Percentiles rank a stretch among this genome's conserved stretches.
These are phyloP conservation scores for Charaxes varanes DNA, from an alignment of 1,140 invertebrate species.

Conservation along the genomic window DNA sequence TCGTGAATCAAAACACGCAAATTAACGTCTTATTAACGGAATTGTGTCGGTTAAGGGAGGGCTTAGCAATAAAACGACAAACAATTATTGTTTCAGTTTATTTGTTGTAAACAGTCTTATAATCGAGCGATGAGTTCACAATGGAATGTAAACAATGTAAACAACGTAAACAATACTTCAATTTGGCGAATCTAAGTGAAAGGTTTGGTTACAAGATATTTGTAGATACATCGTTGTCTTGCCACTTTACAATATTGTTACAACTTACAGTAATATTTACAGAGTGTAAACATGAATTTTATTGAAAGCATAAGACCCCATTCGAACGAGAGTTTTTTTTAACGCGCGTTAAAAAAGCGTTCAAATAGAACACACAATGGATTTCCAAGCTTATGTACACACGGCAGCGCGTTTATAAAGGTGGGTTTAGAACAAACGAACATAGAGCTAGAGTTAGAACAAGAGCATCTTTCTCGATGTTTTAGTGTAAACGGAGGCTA, in stretches of 20 bases:
- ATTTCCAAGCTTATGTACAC: too few relatives aligned
- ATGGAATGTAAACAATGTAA: slow-evolving; percentile 43
- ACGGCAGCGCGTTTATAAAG: too few relatives aligned
- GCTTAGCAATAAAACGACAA: slow-evolving; percentile 18
- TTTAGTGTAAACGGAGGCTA: too few relatives aligned
- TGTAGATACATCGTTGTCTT: slow-evolving; percentile 11
- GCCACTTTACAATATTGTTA: slow-evolving; percentile 25
- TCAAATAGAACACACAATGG: too few relatives aligned
- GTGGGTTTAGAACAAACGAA: too few relatives aligned
- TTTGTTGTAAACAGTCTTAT: slow-evolving; percentile 71
- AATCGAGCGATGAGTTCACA: slow-evolving; percentile 59
- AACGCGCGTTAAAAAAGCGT: too few relatives aligned
- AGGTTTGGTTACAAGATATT: slow-evolving; percentile 41
- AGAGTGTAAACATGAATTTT: slow-evolving; percentile 46
- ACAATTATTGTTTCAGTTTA: slow-evolving; percentile 42
- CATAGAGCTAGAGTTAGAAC: too few relatives aligned
- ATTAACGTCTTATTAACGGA: too few relatives aligned
- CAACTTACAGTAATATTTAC: slow-evolving; percentile 49
- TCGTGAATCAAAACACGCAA: too few relatives aligned
- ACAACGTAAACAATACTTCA: slow-evolving; percentile 55
- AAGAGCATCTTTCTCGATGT: too few relatives aligned
- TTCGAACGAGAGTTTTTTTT: too few relatives aligned
- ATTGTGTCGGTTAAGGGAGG: too few relatives aligned
- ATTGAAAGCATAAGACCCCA: slow-evolving; percentile 45
- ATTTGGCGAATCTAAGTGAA: slow-evolving; percentile 67